Evolutionary conservation across 2,888 invertebrate genomes (phyloP), one percentile per base, ranked within the genome.

Genomic region (Tryphoninae sp.): DNA sequence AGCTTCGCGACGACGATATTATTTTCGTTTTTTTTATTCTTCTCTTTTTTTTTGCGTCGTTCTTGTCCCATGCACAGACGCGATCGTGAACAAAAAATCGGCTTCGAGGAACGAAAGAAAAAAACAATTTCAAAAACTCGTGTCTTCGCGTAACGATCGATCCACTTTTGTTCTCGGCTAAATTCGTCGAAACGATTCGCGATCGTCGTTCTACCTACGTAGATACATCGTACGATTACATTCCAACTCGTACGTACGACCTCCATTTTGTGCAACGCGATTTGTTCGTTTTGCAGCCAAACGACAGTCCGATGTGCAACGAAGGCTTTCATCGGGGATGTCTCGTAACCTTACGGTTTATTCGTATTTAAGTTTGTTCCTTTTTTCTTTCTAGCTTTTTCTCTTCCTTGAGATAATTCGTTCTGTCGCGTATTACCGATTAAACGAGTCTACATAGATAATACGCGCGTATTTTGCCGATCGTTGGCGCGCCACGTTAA

Each of bases 1-100:
- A 51, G 73, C 42, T 51, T 67, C 51, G 72, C 42, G 19, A 19
- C 7, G 9, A 22, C 26, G 1, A 3, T 64, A n/a, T 42, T 42
- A 16, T 19, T 19, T 19, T 19, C 19, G 19, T 19, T 19, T 19
- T 19, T 19, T 19, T 23, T 74, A 55, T 55, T 68, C 61, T 45
- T 33, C n/a, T n/a, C n/a, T n/a, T 33, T 19, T 51, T 13, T 53
- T 61, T 23, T 33, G 45, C 49, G 49, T 68, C 58, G 51, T 6
- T 33, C 6, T 33, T 33, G 33, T 33, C 33, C 33, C 33, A 33
- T 6, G 6, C 33, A 33, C n/a, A 59, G 42, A 23, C 42, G 19
- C 45, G 33, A 45, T 67, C 75, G 42, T 67, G 49, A 75, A 19
- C 19, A 55, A 64, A 74, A 55, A 58, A 55, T 67, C 75, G 42